A percentile compares a stretch with the other conserved stretches of the same genome.
Evolutionary conservation across 2,797 vertebrate genomes (phyloP).

Genomic region (Martes flavigula): DNA sequence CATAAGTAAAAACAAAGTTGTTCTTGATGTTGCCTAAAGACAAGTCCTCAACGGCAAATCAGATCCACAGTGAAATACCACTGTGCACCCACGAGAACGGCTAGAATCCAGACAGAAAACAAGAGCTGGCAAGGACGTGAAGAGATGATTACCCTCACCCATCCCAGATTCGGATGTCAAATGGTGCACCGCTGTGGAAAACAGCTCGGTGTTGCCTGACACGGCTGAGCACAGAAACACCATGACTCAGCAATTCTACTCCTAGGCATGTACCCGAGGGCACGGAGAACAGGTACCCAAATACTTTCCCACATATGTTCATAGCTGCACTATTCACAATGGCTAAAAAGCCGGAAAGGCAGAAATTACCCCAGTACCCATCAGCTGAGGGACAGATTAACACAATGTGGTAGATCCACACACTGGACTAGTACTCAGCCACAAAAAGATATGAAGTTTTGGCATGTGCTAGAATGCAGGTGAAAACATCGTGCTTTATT

Average conservation of each 20-base stretch:
- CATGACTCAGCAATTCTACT: background rate
- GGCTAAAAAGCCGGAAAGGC: accelerated
- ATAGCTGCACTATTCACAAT: background rate
- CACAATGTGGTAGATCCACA: background rate
- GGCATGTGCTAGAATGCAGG: background rate
- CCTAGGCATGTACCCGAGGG: background rate
- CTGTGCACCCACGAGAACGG: background rate
- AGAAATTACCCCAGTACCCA: background rate
- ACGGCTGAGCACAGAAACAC: background rate
- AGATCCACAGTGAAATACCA: background rate
- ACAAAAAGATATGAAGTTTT: background rate
- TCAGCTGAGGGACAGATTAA: background rate
- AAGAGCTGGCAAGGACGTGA: background rate
- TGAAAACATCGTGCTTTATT: background rate
- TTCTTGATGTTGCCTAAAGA: background rate
- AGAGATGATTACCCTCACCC: background rate
- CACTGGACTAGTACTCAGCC: background rate
- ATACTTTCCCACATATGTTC: background rate
- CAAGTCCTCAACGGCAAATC: background rate
- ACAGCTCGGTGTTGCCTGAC: background rate
- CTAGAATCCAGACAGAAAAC: background rate
- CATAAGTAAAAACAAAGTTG: background rate
- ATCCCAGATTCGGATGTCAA: background rate
- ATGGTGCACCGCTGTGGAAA: background rate
- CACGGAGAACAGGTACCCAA: background rate